phyloP scores from a whole-genome alignment of 2,888 invertebrate species.

The Sarcophaga rosellei region DNA sequence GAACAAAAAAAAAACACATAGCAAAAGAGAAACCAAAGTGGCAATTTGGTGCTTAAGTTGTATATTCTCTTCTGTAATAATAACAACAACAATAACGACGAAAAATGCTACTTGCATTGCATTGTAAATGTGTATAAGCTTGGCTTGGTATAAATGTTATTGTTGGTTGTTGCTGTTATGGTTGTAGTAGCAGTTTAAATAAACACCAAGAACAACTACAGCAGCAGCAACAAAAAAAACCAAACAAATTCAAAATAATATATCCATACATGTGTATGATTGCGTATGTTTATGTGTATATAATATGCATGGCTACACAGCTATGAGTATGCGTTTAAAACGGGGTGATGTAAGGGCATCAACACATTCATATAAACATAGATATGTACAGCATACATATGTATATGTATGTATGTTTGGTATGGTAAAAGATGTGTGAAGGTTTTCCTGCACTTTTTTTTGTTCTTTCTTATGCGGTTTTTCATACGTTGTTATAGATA shows the following conservation, averaged over 20 bases:
- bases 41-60: slow-evolving; percentile 68
- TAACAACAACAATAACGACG: slow-evolving; percentile 42
- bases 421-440: slow-evolving; percentile 58
- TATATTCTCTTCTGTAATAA: slow-evolving; percentile 50
- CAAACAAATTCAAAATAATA: slow-evolving; percentile 36
- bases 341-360: neutral
- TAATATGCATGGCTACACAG: neutral
- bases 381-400: neutral
- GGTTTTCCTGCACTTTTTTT: slow-evolving; percentile 37
- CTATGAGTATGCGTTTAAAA: no score
- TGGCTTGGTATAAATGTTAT: slow-evolving; percentile 44
- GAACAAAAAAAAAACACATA: neutral
- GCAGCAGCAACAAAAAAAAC: neutral
- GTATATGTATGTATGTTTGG: neutral
- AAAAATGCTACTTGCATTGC: slow-evolving; percentile 56
- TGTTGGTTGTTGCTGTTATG: slow-evolving; percentile 9
- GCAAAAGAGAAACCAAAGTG: slow-evolving; percentile 60
- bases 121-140: slow-evolving; percentile 67
- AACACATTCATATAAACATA: neutral
- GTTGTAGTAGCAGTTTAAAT: slow-evolving; percentile 45
- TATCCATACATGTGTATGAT: slow-evolving; percentile 9
- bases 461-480: slow-evolving; percentile 28
- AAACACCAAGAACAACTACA: slow-evolving; percentile 43
- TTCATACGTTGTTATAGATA: slow-evolving; percentile 10
- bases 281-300: neutral